Conservation (phyloP, 2,113 vertebrate genomes). For the Strix uralensis region DNA sequence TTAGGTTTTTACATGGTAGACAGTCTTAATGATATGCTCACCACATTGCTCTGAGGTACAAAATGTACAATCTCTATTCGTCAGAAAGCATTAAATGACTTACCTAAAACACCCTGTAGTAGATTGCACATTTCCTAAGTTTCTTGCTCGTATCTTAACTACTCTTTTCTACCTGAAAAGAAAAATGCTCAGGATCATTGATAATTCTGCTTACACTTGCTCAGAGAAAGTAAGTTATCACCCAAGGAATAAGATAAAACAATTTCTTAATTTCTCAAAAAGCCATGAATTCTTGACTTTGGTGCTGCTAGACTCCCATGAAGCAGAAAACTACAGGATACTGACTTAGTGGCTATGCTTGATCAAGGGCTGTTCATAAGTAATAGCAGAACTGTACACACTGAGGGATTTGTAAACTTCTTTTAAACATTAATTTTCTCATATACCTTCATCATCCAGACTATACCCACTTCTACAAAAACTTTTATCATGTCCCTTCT, state of each 20-base stretch:
- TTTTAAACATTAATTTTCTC: not conserved
- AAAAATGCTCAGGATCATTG: not conserved
- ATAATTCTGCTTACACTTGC: not conserved
- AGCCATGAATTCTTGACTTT: not conserved
- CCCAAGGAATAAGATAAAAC: not conserved
- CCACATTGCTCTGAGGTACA: not conserved
- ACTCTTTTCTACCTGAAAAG: not conserved
- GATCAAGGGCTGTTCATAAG: not conserved
- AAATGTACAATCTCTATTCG: not conserved
- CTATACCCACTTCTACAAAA: not conserved
- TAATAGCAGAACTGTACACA: not conserved
- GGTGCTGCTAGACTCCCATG: not conserved
- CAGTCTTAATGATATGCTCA: not conserved
- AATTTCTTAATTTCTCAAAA: not conserved
- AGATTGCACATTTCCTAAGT: not conserved
- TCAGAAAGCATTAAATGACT: not conserved
- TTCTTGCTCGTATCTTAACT: not conserved
- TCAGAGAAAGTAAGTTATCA: not conserved
- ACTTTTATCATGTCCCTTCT: conserved; percentile 44
- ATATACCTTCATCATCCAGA: not conserved
- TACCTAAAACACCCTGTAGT: not conserved
- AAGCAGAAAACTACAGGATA: not conserved
- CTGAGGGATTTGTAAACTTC: not conserved
- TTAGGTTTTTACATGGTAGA: not conserved
- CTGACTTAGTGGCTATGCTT: not conserved